Evolutionary conservation across 2,113 vertebrate species (phyloP), one percentile per base, ranked within the genome.

Genomic region (Cepphus grylle): DNA sequence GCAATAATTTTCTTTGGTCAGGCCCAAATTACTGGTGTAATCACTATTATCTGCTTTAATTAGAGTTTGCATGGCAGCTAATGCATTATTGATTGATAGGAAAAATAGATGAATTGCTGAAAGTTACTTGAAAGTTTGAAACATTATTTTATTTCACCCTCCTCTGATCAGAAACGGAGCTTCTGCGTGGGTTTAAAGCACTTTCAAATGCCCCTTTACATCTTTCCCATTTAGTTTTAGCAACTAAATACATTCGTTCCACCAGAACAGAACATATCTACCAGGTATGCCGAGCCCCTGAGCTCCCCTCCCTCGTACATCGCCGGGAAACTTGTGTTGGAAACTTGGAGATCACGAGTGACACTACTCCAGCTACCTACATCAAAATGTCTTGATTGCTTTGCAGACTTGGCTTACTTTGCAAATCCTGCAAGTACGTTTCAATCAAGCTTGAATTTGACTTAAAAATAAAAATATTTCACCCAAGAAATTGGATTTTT

Each of bases 401-500:
- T 97, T 92, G 74, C 72, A 91, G 93, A 94, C 94, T 94, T 89
- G 86, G 86, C 91, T 97, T 97, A 69, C 88, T 86, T 94, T 81
- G 91, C 95, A 96, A 94, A 94, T 87, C 94, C 88, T 94, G 69
- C 83, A 91, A 95, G 83, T 94, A 81, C 88, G 42, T 94, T 95
- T 95, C 96, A 94, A 91, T 97, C 94, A 89, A 86, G 89, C 94
- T 94, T 94, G 93, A 94, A 94, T 96, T 96, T 95, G 81, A 95
- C 88, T 96, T 63, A 52, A 96, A 96, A 97, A 97, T 96, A 96
- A 96, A 96, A 96, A 95, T 95, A 97, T 96, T 96, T 97, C 96
- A 96, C 96, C 95, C 97, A 96, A 97, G 94, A 97, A 96, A 97
- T 95, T 94, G 95, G 96, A 94, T 97, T 97, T 96, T 93, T 91